phyloP scores from a whole-genome alignment of 1,140 invertebrate genomes.

The Telenomus remus region DNA sequence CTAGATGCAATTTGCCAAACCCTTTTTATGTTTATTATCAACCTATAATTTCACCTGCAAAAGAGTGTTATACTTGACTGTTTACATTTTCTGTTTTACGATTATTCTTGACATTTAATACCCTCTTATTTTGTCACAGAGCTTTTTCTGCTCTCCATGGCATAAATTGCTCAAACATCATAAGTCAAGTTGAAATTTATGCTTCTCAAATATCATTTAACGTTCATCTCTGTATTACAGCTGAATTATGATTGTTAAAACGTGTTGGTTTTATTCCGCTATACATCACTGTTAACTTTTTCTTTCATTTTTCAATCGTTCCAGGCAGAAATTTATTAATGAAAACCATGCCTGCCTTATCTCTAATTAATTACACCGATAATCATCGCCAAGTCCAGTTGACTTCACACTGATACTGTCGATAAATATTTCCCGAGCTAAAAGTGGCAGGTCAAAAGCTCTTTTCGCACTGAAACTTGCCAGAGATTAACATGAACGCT shows the following conservation, averaged over 20 bases:
- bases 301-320: too few species aligned
- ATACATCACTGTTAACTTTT: not conserved
- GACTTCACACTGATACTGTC: too few species aligned
- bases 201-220: slow-evolving; percentile 23
- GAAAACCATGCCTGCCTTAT: not conserved
- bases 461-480: slow-evolving; percentile 17
- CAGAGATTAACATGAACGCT: slow-evolving; percentile 17
- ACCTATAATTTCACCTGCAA: too few species aligned
- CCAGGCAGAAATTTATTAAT: too few species aligned
- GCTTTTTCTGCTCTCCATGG: slow-evolving; percentile 12
- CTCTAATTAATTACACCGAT: slow-evolving; percentile 25
- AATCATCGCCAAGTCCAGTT: slow-evolving; percentile 25
- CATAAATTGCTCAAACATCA: slow-evolving; percentile 27
- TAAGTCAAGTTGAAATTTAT: slow-evolving; percentile 19
- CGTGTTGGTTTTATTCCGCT: slow-evolving; percentile 9
- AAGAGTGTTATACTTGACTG: not conserved
- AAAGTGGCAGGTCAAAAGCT: too few species aligned
- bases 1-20: too few species aligned
- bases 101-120: slow-evolving; percentile 19
- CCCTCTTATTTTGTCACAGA: slow-evolving; percentile 14
- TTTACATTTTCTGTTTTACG: not conserved
- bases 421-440: too few species aligned
- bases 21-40: too few species aligned
- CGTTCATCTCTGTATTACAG: slow-evolving; percentile 11
- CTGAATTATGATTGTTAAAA: slow-evolving; percentile 16